Base-by-base conservation (phyloP, 2,797 vertebrate genomes). In the Alcedo quadribrachys region DNA sequence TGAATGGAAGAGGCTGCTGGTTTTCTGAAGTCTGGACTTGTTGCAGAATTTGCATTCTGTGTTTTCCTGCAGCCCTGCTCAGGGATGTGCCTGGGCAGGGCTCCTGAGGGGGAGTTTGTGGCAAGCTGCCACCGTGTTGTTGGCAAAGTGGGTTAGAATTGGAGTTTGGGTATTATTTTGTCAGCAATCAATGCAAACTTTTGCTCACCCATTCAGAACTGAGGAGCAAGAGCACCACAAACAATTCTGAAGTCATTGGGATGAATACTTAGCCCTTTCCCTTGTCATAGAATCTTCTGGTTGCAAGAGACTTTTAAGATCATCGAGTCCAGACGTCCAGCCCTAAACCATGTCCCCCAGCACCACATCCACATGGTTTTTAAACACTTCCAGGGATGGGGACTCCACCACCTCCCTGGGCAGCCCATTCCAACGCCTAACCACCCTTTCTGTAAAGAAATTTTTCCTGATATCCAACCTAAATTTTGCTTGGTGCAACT, bases 161-260 rank as follows among this genome's bases (percentile, higher is more conserved):
- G 12, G 24, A 74, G 11, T 3, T 11, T 32, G 63, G 63, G 32
- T 37, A 16, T 50, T 69, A 9, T 42, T 75, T 76, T 86, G 18
- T 71, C 80, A 28, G 21, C 24, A 58, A 5, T 45, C 8, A 12
- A 5, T 57, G 21, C 45, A 54, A 30, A 42, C 21, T 74, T 85
- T 28, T 30, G 21, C 42, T 74, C 25, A 3, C 25, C 6, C 45
- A 12, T 32, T 73, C 30, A 13, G 57, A n/a, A 15, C 6, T 30
- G 37, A 61, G 68, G 77, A 70, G 11, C n/a, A 33, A 50, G 66
- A 65, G 25, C 19, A 33, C 19, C 15, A 42, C 17, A 25, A 45
- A 10, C 5, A 27, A 5, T 50, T 66, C 30, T 2, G 14, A 66
- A 66, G 20, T 46, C 0, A 0, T 28, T 66, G 24, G 5, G 9